Conservation (phyloP, 1,140 invertebrate species). For the Aphelinus certus region DNA sequence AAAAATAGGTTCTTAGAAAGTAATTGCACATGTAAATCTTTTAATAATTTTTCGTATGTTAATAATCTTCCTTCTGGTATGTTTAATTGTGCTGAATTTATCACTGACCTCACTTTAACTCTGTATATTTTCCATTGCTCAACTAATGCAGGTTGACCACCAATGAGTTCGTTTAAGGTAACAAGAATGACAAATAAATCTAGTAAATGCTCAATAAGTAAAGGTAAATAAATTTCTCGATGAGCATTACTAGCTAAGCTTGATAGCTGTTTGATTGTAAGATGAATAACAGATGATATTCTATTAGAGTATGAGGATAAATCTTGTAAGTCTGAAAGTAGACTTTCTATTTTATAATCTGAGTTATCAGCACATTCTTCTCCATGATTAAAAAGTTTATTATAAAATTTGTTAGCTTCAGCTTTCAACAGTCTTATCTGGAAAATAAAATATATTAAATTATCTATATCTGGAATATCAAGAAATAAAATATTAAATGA, state of each 20-base stretch:
- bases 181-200: conserved; percentile 76
- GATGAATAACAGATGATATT: conserved; percentile 51
- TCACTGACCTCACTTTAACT: conserved; percentile 74
- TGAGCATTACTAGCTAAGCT: conserved; percentile 49
- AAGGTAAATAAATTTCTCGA: conserved; percentile 57
- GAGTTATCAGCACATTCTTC: conserved; percentile 63
- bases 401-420: conserved; percentile 75
- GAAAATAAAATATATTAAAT: conserved; percentile 8
- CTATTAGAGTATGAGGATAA: conserved; percentile 65
- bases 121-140: conserved; percentile 79
- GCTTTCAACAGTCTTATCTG: conserved; percentile 71
- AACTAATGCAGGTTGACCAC: conserved; percentile 68
- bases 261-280: conserved; percentile 57
- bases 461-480: too few species aligned
- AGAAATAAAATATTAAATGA: too few species aligned
- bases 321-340: conserved; percentile 59
- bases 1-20: conserved; percentile 58
- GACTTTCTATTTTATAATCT: conserved; percentile 49
- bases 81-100: conserved; percentile 73
- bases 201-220: conserved; percentile 70
- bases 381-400: conserved; percentile 72
- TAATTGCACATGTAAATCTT: conserved; percentile 69
- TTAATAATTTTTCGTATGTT: conserved; percentile 74
- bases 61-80: conserved; percentile 68
- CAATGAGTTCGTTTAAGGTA: conserved; percentile 77